Evolutionary conservation across 2,797 vertebrate species (phyloP).

Genomic region (Myiothlypis chrysogaster): DNA sequence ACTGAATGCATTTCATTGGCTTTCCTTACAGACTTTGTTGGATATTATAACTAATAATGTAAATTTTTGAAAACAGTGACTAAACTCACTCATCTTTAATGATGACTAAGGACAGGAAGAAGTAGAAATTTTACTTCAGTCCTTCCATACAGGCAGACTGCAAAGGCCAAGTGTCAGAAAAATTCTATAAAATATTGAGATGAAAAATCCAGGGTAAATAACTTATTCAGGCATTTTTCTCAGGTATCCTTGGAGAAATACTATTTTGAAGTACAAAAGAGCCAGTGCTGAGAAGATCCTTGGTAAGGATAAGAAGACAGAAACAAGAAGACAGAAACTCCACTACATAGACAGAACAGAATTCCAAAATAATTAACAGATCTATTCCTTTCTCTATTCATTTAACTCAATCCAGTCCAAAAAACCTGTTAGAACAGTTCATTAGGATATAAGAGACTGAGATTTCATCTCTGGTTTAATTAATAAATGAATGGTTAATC

Average conservation of each 20-base stretch:
- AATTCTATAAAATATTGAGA: neutral
- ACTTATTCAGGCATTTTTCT: neutral
- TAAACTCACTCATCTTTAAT: neutral
- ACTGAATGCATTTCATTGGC: neutral
- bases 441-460: neutral
- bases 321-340: neutral
- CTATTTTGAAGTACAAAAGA: neutral
- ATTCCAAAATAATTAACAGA: neutral
- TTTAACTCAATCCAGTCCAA: neutral
- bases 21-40: neutral
- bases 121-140: neutral
- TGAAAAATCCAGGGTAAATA: neutral
- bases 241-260: neutral
- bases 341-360: neutral
- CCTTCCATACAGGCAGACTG: neutral
- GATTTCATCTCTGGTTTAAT: neutral
- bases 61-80: neutral
- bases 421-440: neutral
- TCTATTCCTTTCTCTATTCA: neutral
- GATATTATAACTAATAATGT: neutral
- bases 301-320: neutral
- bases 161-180: neutral
- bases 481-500: neutral
- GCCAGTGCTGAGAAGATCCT: neutral
- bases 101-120: neutral